Percentiles rank a stretch among this genome's conserved stretches.
These are phyloP conservation scores for Channa striata DNA, from an alignment of 2,797 vertebrate species.

Conservation along the genomic window DNA sequence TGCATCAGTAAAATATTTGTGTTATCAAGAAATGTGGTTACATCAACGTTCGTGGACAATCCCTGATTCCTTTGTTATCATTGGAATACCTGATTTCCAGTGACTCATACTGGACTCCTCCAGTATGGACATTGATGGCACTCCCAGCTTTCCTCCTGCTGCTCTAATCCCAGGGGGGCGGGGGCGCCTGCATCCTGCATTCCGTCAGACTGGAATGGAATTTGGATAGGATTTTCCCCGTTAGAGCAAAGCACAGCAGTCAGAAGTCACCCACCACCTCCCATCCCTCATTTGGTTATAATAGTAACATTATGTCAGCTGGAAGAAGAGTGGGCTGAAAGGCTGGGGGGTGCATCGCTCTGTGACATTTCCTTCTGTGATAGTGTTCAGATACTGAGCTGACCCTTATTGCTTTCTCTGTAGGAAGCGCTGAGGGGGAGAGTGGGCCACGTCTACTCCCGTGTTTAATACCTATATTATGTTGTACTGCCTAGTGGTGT, in stretches of 20 bases:
- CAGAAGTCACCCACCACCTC: conserved; percentile 66
- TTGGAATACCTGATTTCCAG: conserved; percentile 76
- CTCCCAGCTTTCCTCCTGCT: conserved; percentile 67
- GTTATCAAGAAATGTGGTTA: conserved; percentile 67
- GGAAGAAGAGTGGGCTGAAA: conserved; percentile 65
- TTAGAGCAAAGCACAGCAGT: conserved; percentile 51
- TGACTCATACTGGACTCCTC: conserved; percentile 70
- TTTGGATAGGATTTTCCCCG: conserved; percentile 76
- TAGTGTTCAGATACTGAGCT: conserved; percentile 64
- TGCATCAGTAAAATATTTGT: conserved; percentile 57
- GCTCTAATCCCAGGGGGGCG: conserved; percentile 45
- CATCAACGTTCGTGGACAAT: conserved; percentile 58
- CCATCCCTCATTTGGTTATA: conserved; percentile 77
- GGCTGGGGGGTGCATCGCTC: conserved; percentile 59
- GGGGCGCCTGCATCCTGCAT: conserved; percentile 68
- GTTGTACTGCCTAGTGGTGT: no score
- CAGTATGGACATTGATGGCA: conserved; percentile 29
- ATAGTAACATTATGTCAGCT: conserved; percentile 70
- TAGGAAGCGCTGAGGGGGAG: conserved; percentile 35
- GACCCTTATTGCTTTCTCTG: conserved; percentile 44
- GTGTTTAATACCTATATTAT: background rate
- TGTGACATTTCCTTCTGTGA: conserved; percentile 81
- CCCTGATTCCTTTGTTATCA: conserved; percentile 66
- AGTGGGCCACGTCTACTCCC: conserved; percentile 18
- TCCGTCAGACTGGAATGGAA: conserved; percentile 69